Conservation (phyloP, 2,797 vertebrate species). For the Bucorvus abyssinicus region DNA sequence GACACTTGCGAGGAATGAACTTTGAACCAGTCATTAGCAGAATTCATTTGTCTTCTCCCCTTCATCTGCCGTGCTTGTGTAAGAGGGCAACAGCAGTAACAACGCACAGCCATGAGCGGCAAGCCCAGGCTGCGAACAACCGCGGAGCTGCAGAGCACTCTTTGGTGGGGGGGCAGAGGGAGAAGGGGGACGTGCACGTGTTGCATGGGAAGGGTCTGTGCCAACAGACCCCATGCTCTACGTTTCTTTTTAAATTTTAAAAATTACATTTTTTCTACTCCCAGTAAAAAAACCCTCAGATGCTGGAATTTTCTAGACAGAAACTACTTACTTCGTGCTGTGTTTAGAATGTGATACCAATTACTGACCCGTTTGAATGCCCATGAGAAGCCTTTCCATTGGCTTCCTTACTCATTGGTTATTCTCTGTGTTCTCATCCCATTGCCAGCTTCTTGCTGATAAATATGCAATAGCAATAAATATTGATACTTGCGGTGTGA, state of each 20-base stretch:
- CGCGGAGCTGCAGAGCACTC: not conserved
- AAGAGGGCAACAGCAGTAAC: not conserved
- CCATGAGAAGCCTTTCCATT: not conserved
- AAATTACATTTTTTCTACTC: not conserved
- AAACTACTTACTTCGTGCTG: not conserved
- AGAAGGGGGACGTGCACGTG: rapidly evolving
- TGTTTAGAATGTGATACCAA: not conserved
- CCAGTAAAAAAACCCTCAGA: not conserved
- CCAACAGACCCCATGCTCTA: rapidly evolving
- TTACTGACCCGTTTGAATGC: not conserved
- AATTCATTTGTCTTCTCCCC: not conserved
- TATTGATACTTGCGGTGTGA: not conserved
- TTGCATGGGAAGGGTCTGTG: not conserved
- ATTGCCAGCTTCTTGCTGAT: not conserved
- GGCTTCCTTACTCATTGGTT: not conserved
- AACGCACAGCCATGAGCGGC: not conserved
- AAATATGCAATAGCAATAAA: not conserved
- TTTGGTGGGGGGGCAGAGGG: rapidly evolving
- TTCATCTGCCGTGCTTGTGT: not conserved
- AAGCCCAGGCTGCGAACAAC: not conserved
- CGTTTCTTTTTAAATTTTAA: not conserved
- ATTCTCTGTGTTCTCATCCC: not conserved
- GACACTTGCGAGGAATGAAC: not conserved
- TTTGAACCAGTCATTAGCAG: not conserved
- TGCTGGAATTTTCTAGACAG: not conserved